Base-by-base conservation (phyloP, 2,113 vertebrate species). In the Empidonax traillii region DNA sequence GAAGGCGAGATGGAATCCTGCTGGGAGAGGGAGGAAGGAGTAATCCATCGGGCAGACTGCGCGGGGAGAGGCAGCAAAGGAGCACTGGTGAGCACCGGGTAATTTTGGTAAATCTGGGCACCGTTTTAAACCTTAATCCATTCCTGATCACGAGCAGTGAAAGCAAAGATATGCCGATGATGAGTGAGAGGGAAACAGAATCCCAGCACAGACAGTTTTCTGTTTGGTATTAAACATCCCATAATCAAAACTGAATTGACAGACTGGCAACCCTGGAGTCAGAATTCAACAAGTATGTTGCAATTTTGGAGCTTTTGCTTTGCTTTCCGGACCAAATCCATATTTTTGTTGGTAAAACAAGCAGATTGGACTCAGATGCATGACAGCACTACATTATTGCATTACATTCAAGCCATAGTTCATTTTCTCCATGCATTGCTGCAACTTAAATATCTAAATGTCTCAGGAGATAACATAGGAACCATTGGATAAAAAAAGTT, bases 301-400 rank as follows among this genome's bases (percentile, higher is more conserved):
- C 31, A 65, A 6, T 16, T 78, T 25, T 1, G 5, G n/a, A 89
- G n/a, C 18, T 28, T 75, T 87, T 46, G 35, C 78, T 91, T 77
- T 87, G 47, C n/a, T 82, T 87, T 82, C 44, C 49, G 79, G 24
- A 56, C 44, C 28, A 89, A 85, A 68, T 7, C 49, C 35, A 4
- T 71, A 33, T 66, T 79, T 81, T 75, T 79, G 62, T 69, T 52
- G 67, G 69, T 23, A 77, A 94, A 89, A 80, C 52, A 75, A 65
- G 41, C 12, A 68, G 65, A 85, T 31, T 68, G 7, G 41, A 43
- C 55, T 92, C 61, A 74, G 24, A 52, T 58, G 49, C 65, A 4
- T 20, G n/a, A 41, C 39, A 65, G 56, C 49, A 61, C 81, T 52
- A n/a, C 33, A 63, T 61, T 71, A 72, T 20, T 72, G 56, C 47